Base-by-base conservation (phyloP, 30 jellyfish, hydroid and myxozoan genomes). In the Turritopsis dohrnii region DNA sequence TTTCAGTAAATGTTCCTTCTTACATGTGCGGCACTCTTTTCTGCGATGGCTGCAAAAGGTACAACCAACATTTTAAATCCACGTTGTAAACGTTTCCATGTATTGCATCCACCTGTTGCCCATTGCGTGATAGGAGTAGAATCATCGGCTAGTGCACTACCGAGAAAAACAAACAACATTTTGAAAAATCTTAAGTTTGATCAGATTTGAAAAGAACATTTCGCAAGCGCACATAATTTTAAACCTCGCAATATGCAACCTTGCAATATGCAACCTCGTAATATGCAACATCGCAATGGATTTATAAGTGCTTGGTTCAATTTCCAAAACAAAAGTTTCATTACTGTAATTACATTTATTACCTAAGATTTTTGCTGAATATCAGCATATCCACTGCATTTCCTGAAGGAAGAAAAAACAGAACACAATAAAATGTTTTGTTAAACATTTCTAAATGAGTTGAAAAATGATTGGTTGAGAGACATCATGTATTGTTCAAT, bases 71-170 rank as follows among this genome's bases (percentile, higher is more conserved):
- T 18, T 21, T 83, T 84, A 71, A 89, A 93, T 1, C 98, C 98
- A 60, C 81, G 87, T 66, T 88, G 89, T 28, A 93, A 79, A 18
- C 79, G 88, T 8, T 53, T 72, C 98, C 98, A 93, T 18, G 96
- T 93, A 7, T 88, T 93, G 1, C 53, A 81, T 22, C 98, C 98
- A 66, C 98, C 98, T 28, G 98, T 93, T 54, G 98, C 95, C 98
- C 98, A 93, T 19, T 28, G 52, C 0, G 96, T 76, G 0, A 89
- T 72, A n/a, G 88, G 88, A 72, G 85, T 88, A 24, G 96, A 84
- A 65, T 93, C 98, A 13, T 82, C 88, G 25, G 85, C 69, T 74
- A 90, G 65, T 27, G 81, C 69, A 18, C 97, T 90, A 75, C n/a
- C 29, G 66, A 79, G 13, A 41, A 41, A 3, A 41, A 13, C 60